Percentiles rank a stretch among this genome's conserved stretches.
Evolutionary conservation across 2,888 invertebrate genomes (phyloP).

Genomic region (Drosophila mimetica): DNA sequence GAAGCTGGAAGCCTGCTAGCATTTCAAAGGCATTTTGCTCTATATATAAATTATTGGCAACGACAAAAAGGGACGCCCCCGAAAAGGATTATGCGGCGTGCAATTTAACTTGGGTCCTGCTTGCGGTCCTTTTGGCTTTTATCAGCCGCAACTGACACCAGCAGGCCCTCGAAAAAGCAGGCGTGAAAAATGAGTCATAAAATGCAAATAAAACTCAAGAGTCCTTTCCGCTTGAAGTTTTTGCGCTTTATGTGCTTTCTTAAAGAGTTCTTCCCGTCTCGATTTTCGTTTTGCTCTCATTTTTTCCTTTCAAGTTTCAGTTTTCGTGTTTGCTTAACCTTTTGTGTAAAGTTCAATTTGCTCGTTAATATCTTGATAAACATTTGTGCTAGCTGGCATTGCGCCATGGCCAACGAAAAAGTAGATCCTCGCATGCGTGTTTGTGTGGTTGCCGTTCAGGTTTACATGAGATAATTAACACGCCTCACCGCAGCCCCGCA

Average conservation of each 20-base stretch:
- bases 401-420: conserved; percentile 37
- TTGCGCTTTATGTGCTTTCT: conserved; percentile 46
- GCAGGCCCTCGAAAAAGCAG: conserved; percentile 43
- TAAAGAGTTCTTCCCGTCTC: conserved; percentile 20
- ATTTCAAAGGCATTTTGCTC: conserved; percentile 49
- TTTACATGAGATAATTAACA: conserved; percentile 58
- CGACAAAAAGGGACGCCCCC: conserved; percentile 66
- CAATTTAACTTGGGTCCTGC: conserved; percentile 52
- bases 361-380: conserved; percentile 55
- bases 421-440: conserved; percentile 6
- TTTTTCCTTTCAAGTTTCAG: neutral
- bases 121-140: conserved; percentile 62
- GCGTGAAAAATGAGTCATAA: conserved; percentile 80
- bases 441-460: no score
- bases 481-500: conserved; percentile 25
- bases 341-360: conserved; percentile 67
- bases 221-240: conserved; percentile 56
- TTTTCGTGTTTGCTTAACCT: conserved; percentile 63
- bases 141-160: conserved; percentile 72
- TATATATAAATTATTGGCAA: conserved; percentile 76
- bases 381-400: conserved; percentile 45
- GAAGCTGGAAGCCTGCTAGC: neutral
- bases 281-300: neutral
- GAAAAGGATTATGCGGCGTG: conserved; percentile 74
- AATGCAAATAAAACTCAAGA: conserved; percentile 78